Base-by-base conservation (phyloP, 2,888 invertebrate species). In the Neoascia interrupta region DNA sequence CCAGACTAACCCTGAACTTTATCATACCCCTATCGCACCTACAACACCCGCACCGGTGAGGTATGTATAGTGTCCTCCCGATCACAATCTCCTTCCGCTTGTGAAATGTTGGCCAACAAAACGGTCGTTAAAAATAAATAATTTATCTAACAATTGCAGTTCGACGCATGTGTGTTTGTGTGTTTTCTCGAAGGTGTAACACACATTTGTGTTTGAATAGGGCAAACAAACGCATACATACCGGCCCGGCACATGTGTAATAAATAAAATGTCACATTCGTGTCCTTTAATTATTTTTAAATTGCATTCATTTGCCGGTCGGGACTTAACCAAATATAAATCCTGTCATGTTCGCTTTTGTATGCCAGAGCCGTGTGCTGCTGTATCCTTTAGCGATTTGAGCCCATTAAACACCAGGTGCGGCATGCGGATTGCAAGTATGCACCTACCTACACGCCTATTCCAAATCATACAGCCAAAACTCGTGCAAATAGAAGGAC, bases 1-100 rank as follows among this genome's bases (percentile, higher is more conserved):
- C 64, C 64, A 76, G 72, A 76, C 76, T 76, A 72, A 72, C 76
- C 76, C 70, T 76, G 76, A 76, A 76, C 76, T 70, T 66, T 76
- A 63, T 39, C 19, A 43, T 37, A 45, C 63, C 56, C 31, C 15
- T 21, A 13, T 10, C 31, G 18, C 41, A 64, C 53, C 64, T 23
- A 61, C 39, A 41, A 39, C 11, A 60, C 18, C n/a, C n/a, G 28
- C 3, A 21, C 21, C 2, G 11, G 10, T 8, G n/a, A 31, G 19
- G 10, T 39, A 5, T 5, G 8, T 39, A 6, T 5, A 26, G 26
- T 16, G 37, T 4, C 18, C 45, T 10, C 19, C 37, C 34, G 6
- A n/a, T n/a, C 26, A n/a, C 39, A 10, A n/a, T 18, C 45, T 13
- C 45, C 28, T 5, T 18, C 41, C 43, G 6, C 6, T 15, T 11